A percentile compares a stretch with the other conserved stretches of the same genome.
These are phyloP conservation scores for Centrocercus urophasianus DNA, from an alignment of 2,113 vertebrate genomes.

Conservation along the genomic window DNA sequence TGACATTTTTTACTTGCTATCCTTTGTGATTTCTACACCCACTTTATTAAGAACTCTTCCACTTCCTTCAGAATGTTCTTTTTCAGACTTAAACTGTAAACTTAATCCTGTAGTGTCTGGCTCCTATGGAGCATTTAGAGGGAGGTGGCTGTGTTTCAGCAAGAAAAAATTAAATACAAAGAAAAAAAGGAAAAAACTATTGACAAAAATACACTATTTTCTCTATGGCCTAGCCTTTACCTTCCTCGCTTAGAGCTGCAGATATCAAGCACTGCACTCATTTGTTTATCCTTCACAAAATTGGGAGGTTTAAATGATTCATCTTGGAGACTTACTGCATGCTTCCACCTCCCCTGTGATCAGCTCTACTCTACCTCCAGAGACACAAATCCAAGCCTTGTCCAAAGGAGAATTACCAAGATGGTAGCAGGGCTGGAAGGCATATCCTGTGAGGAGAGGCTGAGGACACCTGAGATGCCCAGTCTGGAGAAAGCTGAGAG, in stretches of 20 bases:
- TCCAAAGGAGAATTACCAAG: not conserved
- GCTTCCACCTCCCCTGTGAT: not conserved
- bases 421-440: not conserved
- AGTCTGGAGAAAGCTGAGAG: not conserved
- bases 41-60: not conserved
- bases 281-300: not conserved
- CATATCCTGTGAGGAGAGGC: not conserved
- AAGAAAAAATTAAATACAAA: not conserved
- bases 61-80: not conserved
- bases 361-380: not conserved
- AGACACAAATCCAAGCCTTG: not conserved
- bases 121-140: not conserved
- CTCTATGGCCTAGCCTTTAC: not conserved
- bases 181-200: fast-evolving
- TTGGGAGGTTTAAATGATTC: fast-evolving
- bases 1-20: not conserved
- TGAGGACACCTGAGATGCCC: not conserved
- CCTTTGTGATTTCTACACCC: not conserved
- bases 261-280: not conserved
- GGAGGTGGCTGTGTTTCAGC: not conserved
- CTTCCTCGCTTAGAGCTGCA: not conserved
- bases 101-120: not conserved
- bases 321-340: fast-evolving
- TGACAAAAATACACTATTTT: not conserved
- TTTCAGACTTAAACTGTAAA: not conserved